Evolutionary conservation across 2,888 invertebrate genomes (phyloP).

Genomic region (Helleia helle): DNA sequence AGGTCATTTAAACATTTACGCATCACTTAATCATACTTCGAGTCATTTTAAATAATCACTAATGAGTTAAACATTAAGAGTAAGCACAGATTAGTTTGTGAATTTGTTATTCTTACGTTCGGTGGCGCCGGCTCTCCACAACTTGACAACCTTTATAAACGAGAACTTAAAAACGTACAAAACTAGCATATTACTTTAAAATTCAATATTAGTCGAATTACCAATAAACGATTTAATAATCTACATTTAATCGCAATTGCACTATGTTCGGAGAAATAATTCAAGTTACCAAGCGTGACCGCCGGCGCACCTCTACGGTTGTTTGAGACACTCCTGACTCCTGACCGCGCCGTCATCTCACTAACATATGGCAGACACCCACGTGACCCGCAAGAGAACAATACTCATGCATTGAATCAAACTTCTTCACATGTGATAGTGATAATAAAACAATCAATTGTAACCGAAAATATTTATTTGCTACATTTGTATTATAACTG

Average conservation of each 20-base stretch:
- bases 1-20: conserved; percentile 50
- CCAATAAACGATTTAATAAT: not conserved
- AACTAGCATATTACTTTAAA: conserved; percentile 4
- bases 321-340: conserved; percentile 47
- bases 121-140: conserved; percentile 7
- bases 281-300: conserved; percentile 11
- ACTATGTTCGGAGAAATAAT: not conserved
- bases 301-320: conserved; percentile 13
- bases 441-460: not conserved
- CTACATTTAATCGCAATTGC: not conserved
- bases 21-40: conserved; percentile 50
- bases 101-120: conserved; percentile 48
- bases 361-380: conserved; percentile 66
- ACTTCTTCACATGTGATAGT: conserved; percentile 10
- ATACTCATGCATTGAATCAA: conserved; percentile 17
- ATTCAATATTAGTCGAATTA: not conserved
- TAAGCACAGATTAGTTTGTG: conserved; percentile 71
- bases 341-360: conserved; percentile 62
- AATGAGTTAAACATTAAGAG: conserved; percentile 65
- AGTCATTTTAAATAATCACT: conserved; percentile 65
- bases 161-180: not conserved
- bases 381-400: conserved; percentile 29
- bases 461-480: not conserved
- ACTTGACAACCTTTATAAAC: conserved; percentile 1
- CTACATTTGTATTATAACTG: not conserved